Percentiles rank a stretch among this genome's conserved stretches.
Evolutionary conservation across 2,888 invertebrate species (phyloP).

Genomic region (Lacanobia wlatinum): DNA sequence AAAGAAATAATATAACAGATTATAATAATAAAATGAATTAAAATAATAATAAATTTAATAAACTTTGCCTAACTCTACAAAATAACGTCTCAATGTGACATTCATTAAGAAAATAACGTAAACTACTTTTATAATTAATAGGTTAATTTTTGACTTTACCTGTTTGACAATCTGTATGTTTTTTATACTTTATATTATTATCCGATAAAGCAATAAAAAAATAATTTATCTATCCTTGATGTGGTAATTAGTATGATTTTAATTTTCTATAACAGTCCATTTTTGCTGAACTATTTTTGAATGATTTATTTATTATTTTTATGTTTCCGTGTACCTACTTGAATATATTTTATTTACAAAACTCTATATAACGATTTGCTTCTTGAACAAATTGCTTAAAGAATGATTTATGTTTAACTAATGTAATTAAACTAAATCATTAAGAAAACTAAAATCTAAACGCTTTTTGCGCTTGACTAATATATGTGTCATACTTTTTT

Average conservation of each 20-base stretch:
- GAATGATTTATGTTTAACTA: not conserved
- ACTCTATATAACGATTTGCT: not conserved
- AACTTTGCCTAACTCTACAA: constrained; percentile 10
- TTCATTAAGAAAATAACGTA: constrained; percentile 50
- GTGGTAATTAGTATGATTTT: constrained; percentile 42
- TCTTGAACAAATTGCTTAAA: not conserved
- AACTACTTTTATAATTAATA: constrained; percentile 24
- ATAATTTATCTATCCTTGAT: constrained; percentile 41
- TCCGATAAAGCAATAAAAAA: constrained; percentile 15
- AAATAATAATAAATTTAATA: not conserved
- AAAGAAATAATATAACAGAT: not conserved
- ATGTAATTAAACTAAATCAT: not conserved
- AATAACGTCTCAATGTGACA: constrained; percentile 61
- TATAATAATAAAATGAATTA: not conserved
- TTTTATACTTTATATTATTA: constrained; percentile 9
- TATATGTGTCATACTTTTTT: constrained; percentile 10
- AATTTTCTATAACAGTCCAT: constrained; percentile 13
- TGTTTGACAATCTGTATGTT: not conserved
- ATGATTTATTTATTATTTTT: constrained; percentile 10
- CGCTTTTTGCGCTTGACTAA: constrained; percentile 27
- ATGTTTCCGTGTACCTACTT: not conserved
- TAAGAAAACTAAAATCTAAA: not conserved
- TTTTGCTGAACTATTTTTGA: constrained; percentile 1
- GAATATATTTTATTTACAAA: not conserved
- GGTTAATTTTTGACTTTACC: constrained; percentile 14